phyloP scores from a whole-genome alignment of 1,140 invertebrate genomes.

The Luehdorfia chinensis region DNA sequence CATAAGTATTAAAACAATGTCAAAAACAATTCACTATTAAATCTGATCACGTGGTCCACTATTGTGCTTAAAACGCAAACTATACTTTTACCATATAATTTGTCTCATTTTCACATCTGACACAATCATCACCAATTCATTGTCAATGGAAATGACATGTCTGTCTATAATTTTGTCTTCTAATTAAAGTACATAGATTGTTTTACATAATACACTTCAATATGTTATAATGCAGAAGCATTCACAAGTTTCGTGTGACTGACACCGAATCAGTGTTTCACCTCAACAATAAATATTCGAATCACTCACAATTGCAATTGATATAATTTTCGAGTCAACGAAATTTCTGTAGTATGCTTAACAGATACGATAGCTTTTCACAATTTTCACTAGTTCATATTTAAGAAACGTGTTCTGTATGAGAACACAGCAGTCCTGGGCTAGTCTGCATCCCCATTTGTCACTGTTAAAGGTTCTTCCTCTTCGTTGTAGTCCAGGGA shows the following conservation, averaged over 20 bases:
- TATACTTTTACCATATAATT: slow-evolving; percentile 53
- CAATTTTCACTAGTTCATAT: slow-evolving; percentile 41
- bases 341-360: slow-evolving; percentile 22
- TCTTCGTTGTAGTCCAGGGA: slow-evolving; percentile 86
- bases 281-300: slow-evolving; percentile 20
- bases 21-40: slow-evolving; percentile 67
- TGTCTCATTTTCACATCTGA: slow-evolving; percentile 52
- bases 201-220: slow-evolving; percentile 48
- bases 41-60: slow-evolving; percentile 70
- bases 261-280: slow-evolving; percentile 31
- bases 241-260: slow-evolving; percentile 33
- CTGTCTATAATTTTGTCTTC: slow-evolving; percentile 50
- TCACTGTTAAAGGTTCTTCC: slow-evolving; percentile 72
- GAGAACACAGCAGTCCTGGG: slow-evolving; percentile 38
- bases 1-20: slow-evolving; percentile 65
- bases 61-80: slow-evolving; percentile 64
- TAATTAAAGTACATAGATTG: slow-evolving; percentile 62
- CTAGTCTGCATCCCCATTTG: slow-evolving; percentile 73
- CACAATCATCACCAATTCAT: slow-evolving; percentile 64
- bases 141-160: slow-evolving; percentile 55
- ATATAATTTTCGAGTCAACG: slow-evolving; percentile 39
- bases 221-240: slow-evolving; percentile 50
- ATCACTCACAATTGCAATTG: slow-evolving; percentile 41
- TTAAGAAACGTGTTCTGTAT: slow-evolving; percentile 33
- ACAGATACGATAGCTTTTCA: slow-evolving; percentile 30